A percentile compares a stretch with the other conserved stretches of the same genome.
These are phyloP conservation scores for Tortrix viridana DNA, from an alignment of 2,888 invertebrate species.

Conservation along the genomic window DNA sequence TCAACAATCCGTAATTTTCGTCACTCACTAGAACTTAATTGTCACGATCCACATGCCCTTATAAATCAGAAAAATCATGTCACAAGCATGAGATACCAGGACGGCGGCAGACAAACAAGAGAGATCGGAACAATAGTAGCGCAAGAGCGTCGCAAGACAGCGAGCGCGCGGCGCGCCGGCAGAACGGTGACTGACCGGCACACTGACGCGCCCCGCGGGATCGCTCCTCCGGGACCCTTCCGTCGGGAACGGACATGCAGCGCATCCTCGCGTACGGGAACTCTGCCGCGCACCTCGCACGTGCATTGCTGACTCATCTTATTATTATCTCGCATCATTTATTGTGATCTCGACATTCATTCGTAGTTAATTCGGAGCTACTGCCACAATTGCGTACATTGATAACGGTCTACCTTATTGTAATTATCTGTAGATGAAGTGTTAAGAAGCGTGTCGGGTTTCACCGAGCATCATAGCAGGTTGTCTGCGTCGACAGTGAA, in stretches of 20 bases:
- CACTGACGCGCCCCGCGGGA: slow-evolving; percentile 79
- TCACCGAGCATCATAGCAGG: slow-evolving; percentile 44
- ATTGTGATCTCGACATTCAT: background rate
- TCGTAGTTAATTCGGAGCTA: background rate
- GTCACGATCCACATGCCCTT: slow-evolving; percentile 76
- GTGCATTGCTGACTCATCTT: slow-evolving; percentile 44
- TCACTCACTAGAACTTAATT: slow-evolving; percentile 69
- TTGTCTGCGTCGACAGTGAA: slow-evolving; percentile 71
- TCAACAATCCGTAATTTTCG: slow-evolving; percentile 63
- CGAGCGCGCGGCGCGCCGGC: slow-evolving; percentile 78
- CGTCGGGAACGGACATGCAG: slow-evolving; percentile 72
- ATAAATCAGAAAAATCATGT: slow-evolving; percentile 56
- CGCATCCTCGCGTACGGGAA: slow-evolving; percentile 53
- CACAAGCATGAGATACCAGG: slow-evolving; percentile 68
- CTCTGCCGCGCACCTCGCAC: slow-evolving; percentile 53
- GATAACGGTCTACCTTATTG: slow-evolving; percentile 37
- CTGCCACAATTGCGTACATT: background rate
- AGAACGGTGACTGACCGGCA: slow-evolving; percentile 83
- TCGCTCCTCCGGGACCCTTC: slow-evolving; percentile 78
- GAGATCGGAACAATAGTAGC: slow-evolving; percentile 63
- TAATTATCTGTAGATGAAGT: slow-evolving; percentile 13
- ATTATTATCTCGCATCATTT: background rate
- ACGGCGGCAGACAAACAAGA: slow-evolving; percentile 68
- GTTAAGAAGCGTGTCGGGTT: slow-evolving; percentile 14
- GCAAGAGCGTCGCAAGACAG: slow-evolving; percentile 53